Conservation (phyloP, 2,888 invertebrate species). For the Bombylius discolor region DNA sequence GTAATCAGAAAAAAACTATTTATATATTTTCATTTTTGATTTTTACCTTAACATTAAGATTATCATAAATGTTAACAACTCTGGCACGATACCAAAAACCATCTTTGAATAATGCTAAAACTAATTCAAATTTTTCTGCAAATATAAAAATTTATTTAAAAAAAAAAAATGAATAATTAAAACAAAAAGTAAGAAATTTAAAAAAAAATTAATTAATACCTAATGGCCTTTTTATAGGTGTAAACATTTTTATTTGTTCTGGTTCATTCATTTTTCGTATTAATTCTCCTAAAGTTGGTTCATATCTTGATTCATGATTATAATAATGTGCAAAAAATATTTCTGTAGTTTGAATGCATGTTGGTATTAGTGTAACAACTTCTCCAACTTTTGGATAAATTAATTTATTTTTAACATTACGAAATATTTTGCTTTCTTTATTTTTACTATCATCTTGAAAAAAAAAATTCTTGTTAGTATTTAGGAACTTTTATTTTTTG, state of each 20-base stretch:
- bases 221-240: slow-evolving; percentile 1
- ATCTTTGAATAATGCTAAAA: slow-evolving; percentile 8
- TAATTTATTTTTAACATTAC: not conserved
- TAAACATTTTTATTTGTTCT: not conserved
- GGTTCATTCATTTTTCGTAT: slow-evolving; percentile 6
- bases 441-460: not conserved
- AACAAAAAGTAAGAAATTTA: not conserved
- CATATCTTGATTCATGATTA: not conserved
- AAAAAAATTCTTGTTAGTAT: no score
- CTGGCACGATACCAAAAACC: slow-evolving; percentile 10
- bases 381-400: slow-evolving; percentile 3
- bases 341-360: slow-evolving; percentile 7
- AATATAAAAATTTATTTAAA: not conserved
- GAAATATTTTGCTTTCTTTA: not conserved
- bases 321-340: slow-evolving; percentile 6
- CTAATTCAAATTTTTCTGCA: slow-evolving; percentile 1
- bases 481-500: no score
- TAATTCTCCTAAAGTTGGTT: slow-evolving; percentile 1
- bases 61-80: slow-evolving; percentile 5
- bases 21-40: slow-evolving; percentile 8
- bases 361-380: slow-evolving; percentile 6
- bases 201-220: not conserved
- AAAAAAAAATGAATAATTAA: not conserved
- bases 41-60: slow-evolving; percentile 3
- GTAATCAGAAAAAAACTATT: slow-evolving; percentile 10